Base-by-base conservation (phyloP, 1,140 invertebrate genomes). In the Copidosoma floridanum region DNA sequence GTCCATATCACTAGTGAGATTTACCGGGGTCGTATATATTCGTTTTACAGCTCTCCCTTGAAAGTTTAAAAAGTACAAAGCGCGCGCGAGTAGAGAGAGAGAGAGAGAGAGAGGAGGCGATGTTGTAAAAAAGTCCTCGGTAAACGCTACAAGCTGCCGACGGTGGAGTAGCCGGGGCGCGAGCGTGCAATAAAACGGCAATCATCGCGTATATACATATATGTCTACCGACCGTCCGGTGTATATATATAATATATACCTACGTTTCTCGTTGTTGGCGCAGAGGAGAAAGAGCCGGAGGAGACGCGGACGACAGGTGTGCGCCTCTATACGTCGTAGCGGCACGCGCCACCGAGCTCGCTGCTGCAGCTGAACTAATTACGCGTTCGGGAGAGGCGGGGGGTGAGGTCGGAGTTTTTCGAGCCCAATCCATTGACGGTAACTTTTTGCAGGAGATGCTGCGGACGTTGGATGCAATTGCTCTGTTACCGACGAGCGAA, bases 351-450 rank as follows among this genome's bases (percentile, higher is more conserved):
- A 32, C n/a, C n/a, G n/a, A n/a, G n/a, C n/a, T n/a, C n/a, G n/a
- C n/a, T 56, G 64, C 52, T 65, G 70, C 73, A 74, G 69, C 73
- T 74, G 73, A 73, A 62, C 70, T 74, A 73, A 74, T 74, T 74
- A 73, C 57, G 57, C 16, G 61, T 65, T 52, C 32, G 62, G 56
- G 47, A 21, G 53, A 16, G 2, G 3, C 2, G 27, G 55, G 35
- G 55, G 23, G 27, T 37, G 46, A 44, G 63, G 56, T 44, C 23
- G 32, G 2, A 43, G 21, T 12, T 16, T 23, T 10, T 18, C 8
- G 18, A 12, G 23, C 18, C 32, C n/a, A 57, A 50, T 57, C 26
- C 32, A 58, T 44, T 43, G 38, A 51, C 44, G 23, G 12, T n/a
- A n/a, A n/a, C n/a, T n/a, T n/a, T n/a, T n/a, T n/a, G n/a, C n/a